Percentiles rank a stretch among this genome's conserved stretches.
phyloP scores from a whole-genome alignment of 2,888 invertebrate genomes.

The Cacoxenus indagator region DNA sequence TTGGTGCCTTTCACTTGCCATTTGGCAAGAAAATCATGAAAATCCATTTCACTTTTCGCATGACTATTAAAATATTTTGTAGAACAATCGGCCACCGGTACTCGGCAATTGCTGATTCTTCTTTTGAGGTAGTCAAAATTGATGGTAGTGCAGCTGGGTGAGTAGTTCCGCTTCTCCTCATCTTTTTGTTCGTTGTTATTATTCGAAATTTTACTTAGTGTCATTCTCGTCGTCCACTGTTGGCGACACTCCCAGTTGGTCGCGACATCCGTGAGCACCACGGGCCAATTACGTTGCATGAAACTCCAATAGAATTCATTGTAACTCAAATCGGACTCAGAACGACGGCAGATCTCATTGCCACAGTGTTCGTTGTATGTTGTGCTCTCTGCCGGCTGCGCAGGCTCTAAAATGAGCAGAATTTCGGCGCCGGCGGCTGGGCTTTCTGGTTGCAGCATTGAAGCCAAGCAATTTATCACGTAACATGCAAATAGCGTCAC shows the following conservation, averaged over 20 bases:
- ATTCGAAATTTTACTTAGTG: background rate
- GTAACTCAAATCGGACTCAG: slow-evolving; percentile 69
- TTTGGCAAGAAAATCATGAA: slow-evolving; percentile 81
- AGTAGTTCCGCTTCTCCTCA: too few relatives aligned
- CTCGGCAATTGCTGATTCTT: slow-evolving; percentile 76
- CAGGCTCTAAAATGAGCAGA: background rate
- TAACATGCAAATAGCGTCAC: background rate
- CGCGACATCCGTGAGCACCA: slow-evolving; percentile 77
- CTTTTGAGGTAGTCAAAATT: slow-evolving; percentile 75
- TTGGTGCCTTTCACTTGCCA: slow-evolving; percentile 76
- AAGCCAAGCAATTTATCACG: background rate
- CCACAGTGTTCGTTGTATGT: background rate
- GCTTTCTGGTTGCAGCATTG: background rate
- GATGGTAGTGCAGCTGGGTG: slow-evolving; percentile 27
- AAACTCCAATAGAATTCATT: slow-evolving; percentile 75
- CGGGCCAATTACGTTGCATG: slow-evolving; percentile 76
- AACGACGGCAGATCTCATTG: slow-evolving; percentile 35
- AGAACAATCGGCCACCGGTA: slow-evolving; percentile 87
- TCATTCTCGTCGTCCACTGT: slow-evolving; percentile 74
- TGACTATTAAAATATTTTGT: slow-evolving; percentile 82
- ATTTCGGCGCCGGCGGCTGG: background rate
- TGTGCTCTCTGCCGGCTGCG: slow-evolving; percentile 27
- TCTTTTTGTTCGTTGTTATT: slow-evolving; percentile 33
- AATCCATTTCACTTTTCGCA: slow-evolving; percentile 77
- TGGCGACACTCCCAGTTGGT: slow-evolving; percentile 77